A percentile compares a stretch with the other conserved stretches of the same genome.
These are phyloP conservation scores for Dynastes maya DNA, from an alignment of 2,888 invertebrate species.

Conservation along the genomic window DNA sequence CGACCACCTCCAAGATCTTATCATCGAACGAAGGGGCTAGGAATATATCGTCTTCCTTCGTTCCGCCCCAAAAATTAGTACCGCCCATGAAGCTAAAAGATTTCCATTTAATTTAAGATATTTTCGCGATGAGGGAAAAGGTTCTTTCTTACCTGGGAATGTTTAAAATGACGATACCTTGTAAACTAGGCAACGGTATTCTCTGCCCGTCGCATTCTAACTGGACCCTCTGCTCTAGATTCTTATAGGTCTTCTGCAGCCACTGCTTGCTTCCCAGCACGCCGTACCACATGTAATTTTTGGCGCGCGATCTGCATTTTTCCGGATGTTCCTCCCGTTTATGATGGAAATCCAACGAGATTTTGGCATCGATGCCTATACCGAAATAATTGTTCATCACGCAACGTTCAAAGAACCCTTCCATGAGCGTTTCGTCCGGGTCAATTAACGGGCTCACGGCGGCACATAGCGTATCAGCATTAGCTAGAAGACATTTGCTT, in stretches of 20 bases:
- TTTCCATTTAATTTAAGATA: conserved; percentile 52
- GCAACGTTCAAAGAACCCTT: conserved; percentile 93
- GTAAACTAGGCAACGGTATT: conserved; percentile 94
- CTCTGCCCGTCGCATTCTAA: conserved; percentile 97
- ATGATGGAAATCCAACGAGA: conserved; percentile 96
- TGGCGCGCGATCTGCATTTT: conserved; percentile 93
- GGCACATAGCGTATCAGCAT: conserved; percentile 96
- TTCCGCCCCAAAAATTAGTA: conserved; percentile 98
- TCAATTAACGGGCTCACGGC: conserved; percentile 97
- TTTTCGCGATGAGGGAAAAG: no score
- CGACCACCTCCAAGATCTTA: conserved; percentile 95
- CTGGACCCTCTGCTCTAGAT: conserved; percentile 95
- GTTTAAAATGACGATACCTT: conserved; percentile 97
- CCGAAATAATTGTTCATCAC: conserved; percentile 99
- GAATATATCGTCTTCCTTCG: conserved; percentile 92
- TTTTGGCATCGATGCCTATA: conserved; percentile 98
- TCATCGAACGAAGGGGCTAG: conserved; percentile 96
- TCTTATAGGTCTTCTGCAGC: conserved; percentile 94
- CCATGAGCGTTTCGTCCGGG: conserved; percentile 88
- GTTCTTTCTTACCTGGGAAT: conserved; percentile 81
- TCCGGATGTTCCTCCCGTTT: conserved; percentile 98
- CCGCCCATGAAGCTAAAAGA: conserved; percentile 94
- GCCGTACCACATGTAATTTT: conserved; percentile 97
- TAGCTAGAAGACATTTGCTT: conserved; percentile 94
- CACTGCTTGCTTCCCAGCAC: conserved; percentile 86